Evolutionary conservation across 2,113 vertebrate species (phyloP), one percentile per base, ranked within the genome.

Genomic region (Pelecanus crispus): DNA sequence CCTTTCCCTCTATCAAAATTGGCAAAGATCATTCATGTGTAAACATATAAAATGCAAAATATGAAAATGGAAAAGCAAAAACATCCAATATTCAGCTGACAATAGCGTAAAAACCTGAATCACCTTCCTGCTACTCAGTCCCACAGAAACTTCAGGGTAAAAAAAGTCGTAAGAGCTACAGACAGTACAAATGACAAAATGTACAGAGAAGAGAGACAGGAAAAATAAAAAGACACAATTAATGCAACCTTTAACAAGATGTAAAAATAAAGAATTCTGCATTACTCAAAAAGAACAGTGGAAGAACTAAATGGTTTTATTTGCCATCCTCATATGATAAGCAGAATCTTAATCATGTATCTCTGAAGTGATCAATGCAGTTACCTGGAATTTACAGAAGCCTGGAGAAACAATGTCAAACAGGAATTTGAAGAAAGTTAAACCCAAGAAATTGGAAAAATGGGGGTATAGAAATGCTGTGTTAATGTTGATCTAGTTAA

Each of bases 381-480:
- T 42, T 42, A 36, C 9, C 34, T 10, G 15, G 29, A 91, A 67
- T 65, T 75, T 59, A 68, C 26, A 75, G 19, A 66, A 70, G 6
- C 16, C 28, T 63, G 29, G 34, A 53, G 25, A 75, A 86, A 86
- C 19, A 79, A 26, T 4, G 2, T 6, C 38, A 71, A 79, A 59
- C 3, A 58, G 19, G 15, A 93, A 81, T 42, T 11, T 38, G 8
- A 88, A 81, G 36, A 13, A 83, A 34, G 40, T 29, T 34, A 58
- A 89, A 89, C 38, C 7, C 16, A 86, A 72, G 15, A 52, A 62
- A 79, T 0, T 20, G 3, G 34, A 31, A 5, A 84, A 90, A 85
- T 5, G 2, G 3, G 2, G 20, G 9, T 17, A 59, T 0, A 62
- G 7, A 59, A 85, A 50, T 16, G 12, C 8, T 36, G 5, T 3